Base-by-base conservation (phyloP, 2,113 vertebrate species). In the Otus sunia region DNA sequence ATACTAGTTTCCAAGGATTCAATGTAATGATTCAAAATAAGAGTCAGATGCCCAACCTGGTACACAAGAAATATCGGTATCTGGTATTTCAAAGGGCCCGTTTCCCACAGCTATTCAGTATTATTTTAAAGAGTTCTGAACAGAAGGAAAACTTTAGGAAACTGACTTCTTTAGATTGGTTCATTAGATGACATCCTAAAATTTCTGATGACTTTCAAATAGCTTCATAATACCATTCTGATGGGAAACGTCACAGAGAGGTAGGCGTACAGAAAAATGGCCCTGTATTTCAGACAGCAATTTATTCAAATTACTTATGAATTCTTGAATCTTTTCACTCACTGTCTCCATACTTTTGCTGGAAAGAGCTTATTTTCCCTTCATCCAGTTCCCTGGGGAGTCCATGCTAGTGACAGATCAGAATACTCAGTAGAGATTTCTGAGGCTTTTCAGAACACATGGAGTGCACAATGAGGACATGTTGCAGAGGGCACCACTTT, bases 391-490 rank as follows among this genome's bases (percentile, higher is more conserved):
- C 56, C 41, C n/a, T 49, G 15, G 3, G 32, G 29, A 78, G 18
- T 50, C n/a, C 50, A 23, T 53, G 17, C 21, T 59, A 55, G 32
- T 36, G 29, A 52, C 17, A 66, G 6, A 49, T 22, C 50, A 78
- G 63, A 68, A 64, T 25, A 74, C 26, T 47, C 34, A 23, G 14
- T 3, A 53, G 53, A 74, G 36, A 29, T 32, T 83, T 79, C 30
- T 68, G 39, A 64, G 47, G 25, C 39, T 88, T 71, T 59, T 27
- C 30, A 39, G 36, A 52, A 32, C 11, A 39, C 5, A 22, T 37
- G 11, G 15, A 82, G 30, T 1, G 1, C 15, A 49, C 16, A 16
- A 39, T 1, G 1, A 45, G 37, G 26, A 20, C 49, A 52, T 5
- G 11, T 10, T 13, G 41, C 59, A 90, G 36, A 68, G 34, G 14